Conservation (phyloP, 2,797 vertebrate species). For the Sphenopsis melanotis region DNA sequence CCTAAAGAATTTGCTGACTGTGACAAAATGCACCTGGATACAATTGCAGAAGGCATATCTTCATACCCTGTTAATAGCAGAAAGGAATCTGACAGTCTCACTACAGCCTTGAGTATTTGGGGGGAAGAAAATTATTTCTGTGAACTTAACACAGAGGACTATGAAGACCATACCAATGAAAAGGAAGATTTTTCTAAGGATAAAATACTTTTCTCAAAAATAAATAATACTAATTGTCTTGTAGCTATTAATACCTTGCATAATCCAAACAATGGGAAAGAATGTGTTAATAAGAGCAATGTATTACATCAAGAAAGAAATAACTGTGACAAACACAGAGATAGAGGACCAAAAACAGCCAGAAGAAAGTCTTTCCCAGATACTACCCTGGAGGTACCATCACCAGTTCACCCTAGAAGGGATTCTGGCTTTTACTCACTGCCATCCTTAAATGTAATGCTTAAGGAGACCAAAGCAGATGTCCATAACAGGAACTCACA, state of each 20-base stretch:
- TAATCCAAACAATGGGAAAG: constrained; percentile 66
- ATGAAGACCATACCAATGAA: neutral
- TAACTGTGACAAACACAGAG: constrained; percentile 68
- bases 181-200: constrained; percentile 46
- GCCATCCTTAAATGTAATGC: constrained; percentile 70
- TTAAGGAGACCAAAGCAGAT: constrained; percentile 50
- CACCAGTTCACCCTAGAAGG: constrained; percentile 30
- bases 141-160: constrained; percentile 16
- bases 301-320: constrained; percentile 64
- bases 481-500: constrained; percentile 1
- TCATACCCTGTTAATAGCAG: constrained; percentile 34
- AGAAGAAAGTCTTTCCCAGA: constrained; percentile 81
- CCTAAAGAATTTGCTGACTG: constrained; percentile 72
- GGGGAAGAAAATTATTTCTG: constrained; percentile 16
- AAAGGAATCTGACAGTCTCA: neutral
- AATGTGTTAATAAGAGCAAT: constrained; percentile 60
- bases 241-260: constrained; percentile 62
- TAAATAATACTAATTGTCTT: constrained; percentile 18
- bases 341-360: constrained; percentile 42
- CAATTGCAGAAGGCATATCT: constrained; percentile 58
- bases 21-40: constrained; percentile 53
- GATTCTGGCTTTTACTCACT: constrained; percentile 71
- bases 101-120: neutral
- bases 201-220: constrained; percentile 14
- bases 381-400: neutral